These are phyloP conservation scores for Odontocolon sp. DNA, from an alignment of 2,888 invertebrate genomes.

Conservation along the genomic window DNA sequence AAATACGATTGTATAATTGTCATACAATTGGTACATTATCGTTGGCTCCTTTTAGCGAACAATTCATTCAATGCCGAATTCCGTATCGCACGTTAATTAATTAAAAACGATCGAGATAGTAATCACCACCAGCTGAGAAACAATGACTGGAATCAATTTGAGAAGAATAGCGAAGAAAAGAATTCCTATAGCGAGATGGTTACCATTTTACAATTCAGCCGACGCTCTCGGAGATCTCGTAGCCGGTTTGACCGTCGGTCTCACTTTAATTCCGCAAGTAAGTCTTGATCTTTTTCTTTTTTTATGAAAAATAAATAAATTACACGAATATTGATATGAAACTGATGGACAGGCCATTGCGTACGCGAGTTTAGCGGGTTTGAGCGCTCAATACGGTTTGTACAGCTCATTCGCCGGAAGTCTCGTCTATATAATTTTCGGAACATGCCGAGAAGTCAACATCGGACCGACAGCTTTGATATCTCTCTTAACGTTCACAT, in stretches of 20 bases:
- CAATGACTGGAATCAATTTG: conserved; percentile 65
- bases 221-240: conserved; percentile 82
- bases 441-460: conserved; percentile 87
- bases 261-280: conserved; percentile 81
- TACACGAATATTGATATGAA: background rate
- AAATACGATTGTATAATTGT: no score
- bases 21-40: no score
- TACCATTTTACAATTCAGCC: conserved; percentile 79
- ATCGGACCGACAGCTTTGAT: conserved; percentile 89
- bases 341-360: conserved; percentile 72
- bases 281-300: conserved; percentile 53
- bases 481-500: conserved; percentile 87
- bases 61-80: background rate
- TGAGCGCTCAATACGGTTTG: conserved; percentile 87
- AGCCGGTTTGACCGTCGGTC: conserved; percentile 83
- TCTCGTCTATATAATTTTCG: conserved; percentile 89
- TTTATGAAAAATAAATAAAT: background rate
- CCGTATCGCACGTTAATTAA: no score
- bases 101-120: background rate
- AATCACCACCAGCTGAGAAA: conserved; percentile 1
- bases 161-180: conserved; percentile 61
- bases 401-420: conserved; percentile 91
- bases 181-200: conserved; percentile 80
- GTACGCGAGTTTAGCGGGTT: conserved; percentile 74
- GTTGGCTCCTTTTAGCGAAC: no score